These are phyloP conservation scores for Hyppa rectilinea DNA, from an alignment of 2,888 invertebrate genomes.

Conservation along the genomic window DNA sequence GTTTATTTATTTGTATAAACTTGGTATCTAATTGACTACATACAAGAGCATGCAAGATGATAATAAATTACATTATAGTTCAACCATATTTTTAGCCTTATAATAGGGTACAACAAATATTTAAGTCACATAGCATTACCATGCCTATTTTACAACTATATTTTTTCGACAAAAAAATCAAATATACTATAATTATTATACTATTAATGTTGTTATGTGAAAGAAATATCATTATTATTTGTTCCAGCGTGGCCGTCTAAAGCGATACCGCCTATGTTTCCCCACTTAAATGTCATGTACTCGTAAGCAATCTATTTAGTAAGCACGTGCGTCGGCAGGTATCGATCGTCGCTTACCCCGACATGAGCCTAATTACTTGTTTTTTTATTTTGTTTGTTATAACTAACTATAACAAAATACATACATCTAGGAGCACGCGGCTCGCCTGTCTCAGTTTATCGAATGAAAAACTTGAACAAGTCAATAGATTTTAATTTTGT, in stretches of 20 bases:
- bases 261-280: slow-evolving; percentile 19
- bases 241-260: not conserved
- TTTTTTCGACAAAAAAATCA: too few relatives aligned
- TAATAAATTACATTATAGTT: too few relatives aligned
- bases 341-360: slow-evolving; percentile 61
- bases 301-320: slow-evolving; percentile 64
- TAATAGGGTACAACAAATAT: too few relatives aligned
- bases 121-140: too few relatives aligned
- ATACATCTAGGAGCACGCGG: slow-evolving; percentile 42
- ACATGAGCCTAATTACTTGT: slow-evolving; percentile 64
- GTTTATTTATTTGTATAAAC: too few relatives aligned
- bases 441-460: slow-evolving; percentile 34
- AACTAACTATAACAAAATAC: slow-evolving; percentile 19
- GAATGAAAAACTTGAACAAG: slow-evolving; percentile 17
- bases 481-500: slow-evolving; percentile 27
- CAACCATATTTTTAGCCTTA: too few relatives aligned
- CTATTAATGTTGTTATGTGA: too few relatives aligned
- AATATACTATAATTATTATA: too few relatives aligned
- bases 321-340: slow-evolving; percentile 58
- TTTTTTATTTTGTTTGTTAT: slow-evolving; percentile 48
- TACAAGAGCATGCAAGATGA: too few relatives aligned
- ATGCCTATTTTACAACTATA: too few relatives aligned
- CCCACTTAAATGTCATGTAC: slow-evolving; percentile 63
- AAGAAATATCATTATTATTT: too few relatives aligned
- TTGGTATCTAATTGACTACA: too few relatives aligned